Base-by-base conservation (phyloP, 2,113 vertebrate species). In the Tyto alba region DNA sequence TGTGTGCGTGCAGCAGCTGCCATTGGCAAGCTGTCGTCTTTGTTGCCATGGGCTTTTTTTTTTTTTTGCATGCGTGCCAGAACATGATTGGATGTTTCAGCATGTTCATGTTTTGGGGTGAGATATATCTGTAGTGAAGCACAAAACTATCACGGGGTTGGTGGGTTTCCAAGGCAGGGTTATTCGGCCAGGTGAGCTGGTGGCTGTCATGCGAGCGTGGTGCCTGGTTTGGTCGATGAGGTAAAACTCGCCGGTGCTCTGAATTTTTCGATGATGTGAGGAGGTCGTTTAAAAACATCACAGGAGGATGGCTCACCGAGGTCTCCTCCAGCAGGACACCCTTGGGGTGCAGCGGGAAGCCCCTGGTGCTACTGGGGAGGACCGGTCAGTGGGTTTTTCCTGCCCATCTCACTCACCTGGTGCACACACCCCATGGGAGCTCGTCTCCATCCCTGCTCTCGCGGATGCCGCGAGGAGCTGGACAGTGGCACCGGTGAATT, bases 21-120 rank as follows among this genome's bases (percentile, higher is more conserved):
- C 97, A 96, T 97, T 97, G 96, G 95, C 96, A 96, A 96, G 94
- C 96, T 96, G 94, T 96, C 96, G 91, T 97, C 96, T 97, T 97
- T 97, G 97, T 98, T 98, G 96, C 97, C 95, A 91, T 97, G 96
- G 98, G 97, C 89, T 96, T 96, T 97, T 97, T 94, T 90, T 90
- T 75, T 88, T 89, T 92, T 96, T 94, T 93, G 95, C 96, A 96
- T 94, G 95, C 89, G 96, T 97, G 97, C 97, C 97, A 97, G 96
- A 93, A 93, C 76, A 86, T 91, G 96, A 97, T 96, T 97, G 96
- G 96, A 81, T 96, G 91, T 95, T 91, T 83, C 67, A 72, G 64
- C 69, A 75, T 92, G 71, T 90, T 96, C 87, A 30, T 56, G 73
- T 95, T 96, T 88, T 95, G 94, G 95, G 93, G 93, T 95, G 96